These are phyloP conservation scores for Rhagoletis zephyria DNA, from an alignment of 1,140 invertebrate species.

Conservation along the genomic window DNA sequence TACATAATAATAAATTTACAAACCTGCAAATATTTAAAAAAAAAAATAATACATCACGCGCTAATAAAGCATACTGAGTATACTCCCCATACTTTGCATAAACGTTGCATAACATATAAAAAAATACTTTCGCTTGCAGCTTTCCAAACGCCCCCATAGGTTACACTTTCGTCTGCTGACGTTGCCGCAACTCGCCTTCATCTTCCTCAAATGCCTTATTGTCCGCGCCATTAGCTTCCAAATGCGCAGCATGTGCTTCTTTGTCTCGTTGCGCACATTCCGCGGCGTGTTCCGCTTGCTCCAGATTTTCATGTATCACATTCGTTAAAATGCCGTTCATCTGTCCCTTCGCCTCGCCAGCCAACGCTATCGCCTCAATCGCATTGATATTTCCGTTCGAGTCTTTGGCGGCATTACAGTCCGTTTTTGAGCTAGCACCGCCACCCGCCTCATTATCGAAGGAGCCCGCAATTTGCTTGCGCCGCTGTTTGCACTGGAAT, in stretches of 20 bases:
- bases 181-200: constrained; percentile 33
- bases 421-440: not conserved
- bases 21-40: not conserved
- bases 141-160: not conserved
- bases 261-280: constrained; percentile 19
- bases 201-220: constrained; percentile 65
- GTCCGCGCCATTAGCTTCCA: constrained; percentile 57
- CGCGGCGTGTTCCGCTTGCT: constrained; percentile 58
- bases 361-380: constrained; percentile 66
- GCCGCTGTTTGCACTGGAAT: constrained; percentile 64
- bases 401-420: constrained; percentile 58
- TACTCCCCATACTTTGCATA: not conserved
- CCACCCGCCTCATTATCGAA: not conserved
- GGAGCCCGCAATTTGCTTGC: constrained; percentile 43
- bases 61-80: not conserved
- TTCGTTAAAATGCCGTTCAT: constrained; percentile 68
- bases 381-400: constrained; percentile 68
- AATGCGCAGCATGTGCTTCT: not conserved
- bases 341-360: constrained; percentile 68
- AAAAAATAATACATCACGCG: constrained; percentile 35
- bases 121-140: not conserved
- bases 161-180: constrained; percentile 35
- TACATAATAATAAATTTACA: constrained; percentile 43
- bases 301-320: constrained; percentile 70
- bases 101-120: not conserved